Evolutionary conservation across 2,797 vertebrate species (phyloP), one percentile per base, ranked within the genome.

Genomic region (Amniataba percoides): DNA sequence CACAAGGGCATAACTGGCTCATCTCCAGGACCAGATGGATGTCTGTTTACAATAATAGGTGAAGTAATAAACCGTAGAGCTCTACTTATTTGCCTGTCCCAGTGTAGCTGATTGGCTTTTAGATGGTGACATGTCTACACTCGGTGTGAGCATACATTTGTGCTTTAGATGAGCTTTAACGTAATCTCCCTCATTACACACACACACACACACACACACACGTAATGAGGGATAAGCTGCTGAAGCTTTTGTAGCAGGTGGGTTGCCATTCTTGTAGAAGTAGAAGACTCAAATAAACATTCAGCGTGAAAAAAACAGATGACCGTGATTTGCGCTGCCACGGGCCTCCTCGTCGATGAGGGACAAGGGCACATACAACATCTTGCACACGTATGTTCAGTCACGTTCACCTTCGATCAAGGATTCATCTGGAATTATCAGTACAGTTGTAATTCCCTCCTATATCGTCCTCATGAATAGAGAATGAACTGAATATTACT

Each of bases 151-250:
- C 71, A 62, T 65, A 66, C 70, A 77, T 81, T 85, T 81, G 79
- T 84, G 82, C 84, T 87, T 90, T 81, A 73, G 75, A 90, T 85
- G 76, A 92, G 88, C 85, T 86, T 75, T 76, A 49, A 49, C 67
- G 61, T 93, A 88, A 93, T 92, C 87, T 82, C 78, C 79, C 63
- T 91, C 74, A 88, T 92, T 92, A 91, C 73, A 80, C 65, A 55
- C 56, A 64, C 64, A 71, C 72, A 65, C 39, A 58, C 27, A 57
- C 59, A 59, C 67, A 62, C 48, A 46, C 45, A 55, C 78, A 84
- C 56, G 67, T 91, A 89, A 89, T 78, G 77, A 80, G 73, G 77
- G 81, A 87, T 92, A 84, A 88, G 80, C 77, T 77, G 59, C 64
- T 31, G 25, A 56, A 48, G 58, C 58, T 83, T 87, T 74, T 55